Base-by-base conservation (phyloP, 2,888 invertebrate genomes). In the Eupelmus urozonus region DNA sequence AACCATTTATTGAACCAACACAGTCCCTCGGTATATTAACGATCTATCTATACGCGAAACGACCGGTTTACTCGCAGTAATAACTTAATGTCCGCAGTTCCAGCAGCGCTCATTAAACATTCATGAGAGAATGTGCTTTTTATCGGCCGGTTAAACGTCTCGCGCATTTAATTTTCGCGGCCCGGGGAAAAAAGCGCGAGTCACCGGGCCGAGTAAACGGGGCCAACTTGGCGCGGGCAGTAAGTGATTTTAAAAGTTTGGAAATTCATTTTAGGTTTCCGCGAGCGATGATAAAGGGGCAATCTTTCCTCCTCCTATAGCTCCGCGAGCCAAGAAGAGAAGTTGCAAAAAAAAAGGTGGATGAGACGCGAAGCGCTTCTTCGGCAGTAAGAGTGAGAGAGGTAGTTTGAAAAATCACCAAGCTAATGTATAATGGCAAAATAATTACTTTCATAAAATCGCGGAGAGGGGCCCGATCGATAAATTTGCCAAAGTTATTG, bases 201-300 rank as follows among this genome's bases (percentile, higher is more conserved):
- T 4, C 1, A 34, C 34, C 34, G 9, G 16, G 25, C 20, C 18
- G 7, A 13, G 20, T 13, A 13, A 55, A n/a, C 13, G 62, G 20
- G n/a, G 16, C 18, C 13, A 69, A 76, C 55, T 53, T 69, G 20
- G 55, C 16, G 29, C 23, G n/a, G n/a, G n/a, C n/a, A n/a, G n/a
- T 65, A 76, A 70, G 62, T 63, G 62, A 76, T 76, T 76, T 76
- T 45, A 55, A 76, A 76, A 76, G 69, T 76, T 76, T 76, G 53
- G 49, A 63, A 70, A 76, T 76, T 76, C 69, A 70, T 76, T 75
- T 76, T 70, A 76, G 45, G 62, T 59, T 57, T 59, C 40, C 13
- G 23, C 57, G 57, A 65, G 23, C 57, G 57, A 65, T 76, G 76
- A 76, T 65, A 76, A 76, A 76, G 59, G 29, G 65, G 65, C 67